Conservation (phyloP, 2,113 vertebrate species). For the Sarotherodon lohbergeri region DNA sequence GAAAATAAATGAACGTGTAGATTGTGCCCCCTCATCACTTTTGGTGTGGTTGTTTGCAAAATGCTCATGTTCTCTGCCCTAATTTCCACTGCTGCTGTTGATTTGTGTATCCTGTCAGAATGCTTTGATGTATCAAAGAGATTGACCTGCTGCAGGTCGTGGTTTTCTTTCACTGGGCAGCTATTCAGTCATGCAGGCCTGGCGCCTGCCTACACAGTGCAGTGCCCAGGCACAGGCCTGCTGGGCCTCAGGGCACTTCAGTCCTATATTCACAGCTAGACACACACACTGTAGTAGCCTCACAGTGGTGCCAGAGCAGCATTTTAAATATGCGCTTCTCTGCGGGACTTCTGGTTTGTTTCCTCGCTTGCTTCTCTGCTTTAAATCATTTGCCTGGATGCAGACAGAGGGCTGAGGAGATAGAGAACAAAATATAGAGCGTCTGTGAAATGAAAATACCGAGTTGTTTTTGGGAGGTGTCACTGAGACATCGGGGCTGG, state of each 20-base stretch:
- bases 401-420: not conserved
- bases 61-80: not conserved
- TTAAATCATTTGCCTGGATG: not conserved
- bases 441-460: not conserved
- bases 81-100: slow-evolving; percentile 50
- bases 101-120: slow-evolving; percentile 54
- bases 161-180: slow-evolving; percentile 6
- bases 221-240: slow-evolving; percentile 16
- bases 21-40: slow-evolving; percentile 17
- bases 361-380: not conserved
- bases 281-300: not conserved
- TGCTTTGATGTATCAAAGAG: slow-evolving; percentile 58
- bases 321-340: not conserved
- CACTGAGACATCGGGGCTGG: not conserved
- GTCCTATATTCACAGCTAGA: slow-evolving; percentile 34
- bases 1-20: not conserved
- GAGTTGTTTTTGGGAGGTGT: not conserved
- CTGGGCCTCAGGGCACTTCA: not conserved
- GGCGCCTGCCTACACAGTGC: not conserved
- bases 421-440: not conserved
- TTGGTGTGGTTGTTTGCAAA: slow-evolving; percentile 53
- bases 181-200: not conserved
- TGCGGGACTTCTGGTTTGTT: not conserved
- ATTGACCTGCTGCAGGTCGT: not conserved
- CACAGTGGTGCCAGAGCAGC: not conserved